These are phyloP conservation scores for Trypoxylus dichotomus DNA, from an alignment of 1,140 invertebrate species.

Conservation along the genomic window DNA sequence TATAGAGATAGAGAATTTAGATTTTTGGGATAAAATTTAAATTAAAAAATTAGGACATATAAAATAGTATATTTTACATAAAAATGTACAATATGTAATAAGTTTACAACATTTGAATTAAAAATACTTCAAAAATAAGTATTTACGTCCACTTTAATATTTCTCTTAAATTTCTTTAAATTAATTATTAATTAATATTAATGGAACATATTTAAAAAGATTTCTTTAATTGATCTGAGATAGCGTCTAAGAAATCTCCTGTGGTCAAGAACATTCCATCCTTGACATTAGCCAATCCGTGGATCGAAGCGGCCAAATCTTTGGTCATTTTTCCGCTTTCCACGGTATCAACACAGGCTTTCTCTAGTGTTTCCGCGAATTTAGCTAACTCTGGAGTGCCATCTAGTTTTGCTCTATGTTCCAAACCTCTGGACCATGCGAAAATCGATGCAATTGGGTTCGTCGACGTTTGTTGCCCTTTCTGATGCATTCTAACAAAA, in stretches of 20 bases:
- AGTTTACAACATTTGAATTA: not conserved
- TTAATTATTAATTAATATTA: not conserved
- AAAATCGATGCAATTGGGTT: constrained; percentile 92
- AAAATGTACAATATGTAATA: constrained; percentile 7
- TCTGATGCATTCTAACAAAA: constrained; percentile 65
- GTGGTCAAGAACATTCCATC: constrained; percentile 82
- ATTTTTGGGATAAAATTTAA: not conserved
- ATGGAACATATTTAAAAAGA: constrained; percentile 46
- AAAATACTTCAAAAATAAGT: constrained; percentile 6
- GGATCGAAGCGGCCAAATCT: constrained; percentile 86
- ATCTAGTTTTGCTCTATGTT: constrained; percentile 83
- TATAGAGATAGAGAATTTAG: not conserved
- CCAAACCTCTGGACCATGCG: constrained; percentile 86
- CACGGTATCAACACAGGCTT: constrained; percentile 83
- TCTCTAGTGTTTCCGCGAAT: constrained; percentile 58
- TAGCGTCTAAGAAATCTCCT: constrained; percentile 82
- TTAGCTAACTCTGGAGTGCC: constrained; percentile 70
- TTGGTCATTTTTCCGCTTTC: constrained; percentile 90
- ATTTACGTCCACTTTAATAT: not conserved
- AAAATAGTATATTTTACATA: constrained; percentile 23
- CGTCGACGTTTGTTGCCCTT: constrained; percentile 82
- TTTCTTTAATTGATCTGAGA: constrained; percentile 73
- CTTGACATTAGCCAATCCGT: constrained; percentile 75
- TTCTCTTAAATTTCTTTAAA: not conserved
- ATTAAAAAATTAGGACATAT: not conserved